phyloP scores from a whole-genome alignment of 2,888 invertebrate species.

The Rhagophthalmus giganteus region DNA sequence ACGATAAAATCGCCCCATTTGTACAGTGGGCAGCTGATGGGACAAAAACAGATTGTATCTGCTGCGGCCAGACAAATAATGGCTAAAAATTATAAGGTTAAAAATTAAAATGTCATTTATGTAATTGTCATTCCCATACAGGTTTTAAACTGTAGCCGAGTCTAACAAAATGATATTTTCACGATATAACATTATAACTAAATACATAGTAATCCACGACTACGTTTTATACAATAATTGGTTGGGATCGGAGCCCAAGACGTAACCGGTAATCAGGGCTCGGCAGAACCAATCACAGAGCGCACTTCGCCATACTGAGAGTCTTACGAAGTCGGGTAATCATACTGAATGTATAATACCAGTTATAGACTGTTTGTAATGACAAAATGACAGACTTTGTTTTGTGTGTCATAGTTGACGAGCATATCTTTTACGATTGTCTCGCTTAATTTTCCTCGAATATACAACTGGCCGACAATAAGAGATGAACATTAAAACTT shows the following conservation, averaged over 20 bases:
- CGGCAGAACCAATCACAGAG: slow-evolving; percentile 37
- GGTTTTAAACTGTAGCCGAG: slow-evolving; percentile 36
- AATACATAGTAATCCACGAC: slow-evolving; percentile 45
- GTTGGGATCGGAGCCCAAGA: slow-evolving; percentile 40
- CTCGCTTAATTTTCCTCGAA: neutral
- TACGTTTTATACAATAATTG: slow-evolving; percentile 53
- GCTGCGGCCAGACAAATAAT: slow-evolving; percentile 33
- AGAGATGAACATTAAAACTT: slow-evolving; percentile 53
- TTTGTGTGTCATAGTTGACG: slow-evolving; percentile 48
- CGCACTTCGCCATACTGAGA: slow-evolving; percentile 36
- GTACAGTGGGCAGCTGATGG: slow-evolving; percentile 23
- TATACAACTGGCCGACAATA: slow-evolving; percentile 39
- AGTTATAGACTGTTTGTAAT: slow-evolving; percentile 55
- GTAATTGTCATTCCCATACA: slow-evolving; percentile 43
- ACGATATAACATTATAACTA: slow-evolving; percentile 51
- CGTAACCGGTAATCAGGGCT: slow-evolving; percentile 33
- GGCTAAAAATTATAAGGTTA: slow-evolving; percentile 43
- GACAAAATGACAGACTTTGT: slow-evolving; percentile 56
- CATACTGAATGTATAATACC: slow-evolving; percentile 52
- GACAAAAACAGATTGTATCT: slow-evolving; percentile 19
- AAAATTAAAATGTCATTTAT: slow-evolving; percentile 52
- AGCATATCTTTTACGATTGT: slow-evolving; percentile 14
- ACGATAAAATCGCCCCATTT: slow-evolving; percentile 26
- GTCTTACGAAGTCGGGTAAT: slow-evolving; percentile 36
- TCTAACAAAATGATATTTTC: slow-evolving; percentile 51